These are phyloP conservation scores for Drosophila paramelanica DNA, from an alignment of 2,888 invertebrate genomes.

Conservation along the genomic window DNA sequence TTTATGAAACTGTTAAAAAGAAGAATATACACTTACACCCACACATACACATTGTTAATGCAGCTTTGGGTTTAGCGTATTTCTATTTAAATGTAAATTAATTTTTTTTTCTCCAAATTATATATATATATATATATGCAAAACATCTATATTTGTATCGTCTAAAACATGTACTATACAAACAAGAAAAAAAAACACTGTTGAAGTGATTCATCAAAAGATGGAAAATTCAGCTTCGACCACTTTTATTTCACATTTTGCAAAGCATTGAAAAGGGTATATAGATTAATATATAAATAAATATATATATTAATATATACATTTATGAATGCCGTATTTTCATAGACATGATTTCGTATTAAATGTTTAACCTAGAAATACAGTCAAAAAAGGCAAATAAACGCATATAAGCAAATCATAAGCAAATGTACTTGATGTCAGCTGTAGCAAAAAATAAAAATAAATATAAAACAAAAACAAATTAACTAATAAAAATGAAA, in stretches of 20 bases:
- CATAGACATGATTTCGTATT: constrained; percentile 71
- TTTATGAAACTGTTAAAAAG: constrained; percentile 12
- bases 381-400: constrained; percentile 52
- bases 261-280: constrained; percentile 70
- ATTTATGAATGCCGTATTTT: constrained; percentile 69
- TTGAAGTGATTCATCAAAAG: constrained; percentile 28
- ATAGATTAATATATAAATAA: constrained; percentile 60
- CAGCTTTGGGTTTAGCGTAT: constrained; percentile 41
- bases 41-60: constrained; percentile 44
- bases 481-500: constrained; percentile 30
- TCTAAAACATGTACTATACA: constrained; percentile 56
- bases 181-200: constrained; percentile 13
- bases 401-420: constrained; percentile 61
- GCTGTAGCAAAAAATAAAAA: constrained; percentile 61
- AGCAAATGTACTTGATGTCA: constrained; percentile 77
- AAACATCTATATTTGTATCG: constrained; percentile 47
- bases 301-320: constrained; percentile 35
- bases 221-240: constrained; percentile 34
- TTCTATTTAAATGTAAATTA: constrained; percentile 46
- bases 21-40: constrained; percentile 6
- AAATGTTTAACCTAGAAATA: constrained; percentile 74
- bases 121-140: constrained; percentile 24
- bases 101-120: constrained; percentile 14
- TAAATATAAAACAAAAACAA: constrained; percentile 40
- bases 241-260: constrained; percentile 57